Evolutionary conservation across 1,140 invertebrate species (phyloP).

Genomic region (Babylonia areolata): DNA sequence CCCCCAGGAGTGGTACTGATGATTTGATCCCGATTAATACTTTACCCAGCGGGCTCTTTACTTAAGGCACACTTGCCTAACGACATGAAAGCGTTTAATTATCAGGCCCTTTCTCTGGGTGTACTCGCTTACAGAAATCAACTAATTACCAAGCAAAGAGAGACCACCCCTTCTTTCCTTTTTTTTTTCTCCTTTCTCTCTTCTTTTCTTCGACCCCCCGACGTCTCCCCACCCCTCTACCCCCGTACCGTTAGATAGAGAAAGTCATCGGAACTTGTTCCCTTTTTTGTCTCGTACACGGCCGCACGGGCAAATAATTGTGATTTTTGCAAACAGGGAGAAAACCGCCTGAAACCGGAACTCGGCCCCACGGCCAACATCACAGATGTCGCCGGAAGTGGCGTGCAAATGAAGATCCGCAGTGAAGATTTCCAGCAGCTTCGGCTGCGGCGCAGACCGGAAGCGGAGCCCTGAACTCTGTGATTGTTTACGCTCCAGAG

Average conservation of each 20-base stretch:
- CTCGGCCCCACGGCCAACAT: conserved; percentile 36
- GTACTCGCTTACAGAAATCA: conserved; percentile 32
- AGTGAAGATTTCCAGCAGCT: conserved; percentile 37
- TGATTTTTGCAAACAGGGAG: conserved; percentile 44
- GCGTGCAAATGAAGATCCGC: conserved; percentile 41
- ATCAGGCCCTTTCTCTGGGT: conserved; percentile 23
- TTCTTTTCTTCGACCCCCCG: too few relatives aligned
- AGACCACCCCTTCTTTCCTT: background rate
- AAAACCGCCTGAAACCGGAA: conserved; percentile 46
- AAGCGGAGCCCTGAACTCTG: conserved; percentile 35
- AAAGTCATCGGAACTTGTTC: conserved; percentile 37
- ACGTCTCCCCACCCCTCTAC: too few relatives aligned
- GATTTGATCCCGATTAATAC: conserved; percentile 27
- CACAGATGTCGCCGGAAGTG: conserved; percentile 42
- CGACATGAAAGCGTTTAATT: conserved; percentile 42
- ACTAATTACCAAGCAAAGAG: conserved; percentile 38
- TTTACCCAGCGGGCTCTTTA: conserved; percentile 11
- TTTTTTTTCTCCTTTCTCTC: too few relatives aligned
- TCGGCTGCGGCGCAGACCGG: conserved; percentile 25
- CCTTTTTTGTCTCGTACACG: conserved; percentile 34
- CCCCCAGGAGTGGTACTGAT: background rate
- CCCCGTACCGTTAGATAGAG: conserved; percentile 16
- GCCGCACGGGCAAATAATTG: conserved; percentile 42
- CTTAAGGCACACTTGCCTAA: conserved; percentile 29
- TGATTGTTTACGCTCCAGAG: conserved; percentile 43